Evolutionary conservation across 2,113 vertebrate genomes (phyloP).

Genomic region (Marmota monax): DNA sequence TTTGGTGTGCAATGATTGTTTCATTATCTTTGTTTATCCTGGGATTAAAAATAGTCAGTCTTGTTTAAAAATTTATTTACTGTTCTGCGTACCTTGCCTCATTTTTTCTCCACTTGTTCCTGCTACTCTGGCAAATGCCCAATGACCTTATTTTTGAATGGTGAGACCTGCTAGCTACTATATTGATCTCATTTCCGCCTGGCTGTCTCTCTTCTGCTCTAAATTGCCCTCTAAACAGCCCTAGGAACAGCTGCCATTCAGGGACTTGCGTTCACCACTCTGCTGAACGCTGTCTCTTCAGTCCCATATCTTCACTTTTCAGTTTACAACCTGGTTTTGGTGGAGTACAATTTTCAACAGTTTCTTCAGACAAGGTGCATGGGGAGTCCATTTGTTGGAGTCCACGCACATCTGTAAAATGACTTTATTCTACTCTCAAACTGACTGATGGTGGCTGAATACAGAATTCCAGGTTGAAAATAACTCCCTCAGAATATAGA

Average conservation of each 20-base stretch:
- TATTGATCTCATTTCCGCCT: rapidly evolving
- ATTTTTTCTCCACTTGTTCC: not conserved
- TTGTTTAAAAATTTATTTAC: not conserved
- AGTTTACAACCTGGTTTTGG: not conserved
- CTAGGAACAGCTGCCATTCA: not conserved
- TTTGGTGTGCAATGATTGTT: too few relatives aligned
- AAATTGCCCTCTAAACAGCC: not conserved
- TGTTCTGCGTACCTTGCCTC: not conserved
- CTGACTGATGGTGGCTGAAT: not conserved
- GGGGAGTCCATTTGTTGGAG: not conserved
- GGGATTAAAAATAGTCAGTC: not conserved
- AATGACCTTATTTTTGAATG: not conserved
- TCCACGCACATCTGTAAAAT: not conserved
- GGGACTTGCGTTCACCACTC: not conserved
- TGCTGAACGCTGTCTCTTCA: not conserved
- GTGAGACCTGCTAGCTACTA: not conserved
- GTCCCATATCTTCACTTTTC: not conserved
- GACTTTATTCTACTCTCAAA: not conserved
- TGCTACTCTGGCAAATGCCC: not conserved
- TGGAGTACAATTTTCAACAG: not conserved
- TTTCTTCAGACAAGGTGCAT: not conserved
- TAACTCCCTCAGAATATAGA: too few relatives aligned
- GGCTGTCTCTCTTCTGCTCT: not conserved
- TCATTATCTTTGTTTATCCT: conserved; percentile 9
- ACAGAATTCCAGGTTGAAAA: not conserved